Evolutionary conservation across 2,113 vertebrate species (phyloP).

Genomic region (Blennius ocellaris): DNA sequence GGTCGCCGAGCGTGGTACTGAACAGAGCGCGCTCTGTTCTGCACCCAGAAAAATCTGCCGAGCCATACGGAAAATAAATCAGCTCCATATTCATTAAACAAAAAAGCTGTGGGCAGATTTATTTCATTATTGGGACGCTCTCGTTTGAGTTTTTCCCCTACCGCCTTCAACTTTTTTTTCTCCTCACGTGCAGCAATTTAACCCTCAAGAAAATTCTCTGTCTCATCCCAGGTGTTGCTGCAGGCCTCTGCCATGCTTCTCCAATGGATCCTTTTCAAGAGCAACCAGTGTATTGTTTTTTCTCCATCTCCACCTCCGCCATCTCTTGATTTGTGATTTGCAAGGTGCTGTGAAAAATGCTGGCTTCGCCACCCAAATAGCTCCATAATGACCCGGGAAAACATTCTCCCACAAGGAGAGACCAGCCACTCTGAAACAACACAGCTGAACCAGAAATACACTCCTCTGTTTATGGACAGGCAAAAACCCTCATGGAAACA

Average conservation of each 20-base stretch:
- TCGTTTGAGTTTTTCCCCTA: constrained; percentile 54
- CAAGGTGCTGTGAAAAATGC: constrained; percentile 63
- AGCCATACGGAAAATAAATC: constrained; percentile 80
- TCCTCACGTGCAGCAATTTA: constrained; percentile 19
- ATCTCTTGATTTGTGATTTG: constrained; percentile 52
- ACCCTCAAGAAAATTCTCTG: constrained; percentile 24
- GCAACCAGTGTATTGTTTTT: constrained; percentile 38
- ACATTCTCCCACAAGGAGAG: constrained; percentile 62
- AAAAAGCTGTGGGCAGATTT: constrained; percentile 81
- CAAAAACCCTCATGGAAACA: constrained; percentile 66
- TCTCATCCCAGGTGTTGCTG: constrained; percentile 18
- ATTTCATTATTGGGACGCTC: constrained; percentile 74
- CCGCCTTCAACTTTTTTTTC: neutral
- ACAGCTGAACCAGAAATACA: constrained; percentile 69
- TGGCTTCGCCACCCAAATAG: constrained; percentile 60
- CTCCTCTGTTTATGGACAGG: constrained; percentile 48
- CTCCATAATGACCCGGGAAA: constrained; percentile 67
- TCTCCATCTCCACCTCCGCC: constrained; percentile 61
- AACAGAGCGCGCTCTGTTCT: constrained; percentile 76
- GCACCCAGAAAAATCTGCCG: constrained; percentile 67
- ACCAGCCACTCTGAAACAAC: constrained; percentile 74
- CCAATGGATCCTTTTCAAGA: constrained; percentile 57
- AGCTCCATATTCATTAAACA: constrained; percentile 76
- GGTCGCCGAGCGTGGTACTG: constrained; percentile 56
- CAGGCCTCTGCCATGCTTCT: constrained; percentile 19